phyloP scores from a whole-genome alignment of 2,888 invertebrate genomes.

The Epistrophe eligans region DNA sequence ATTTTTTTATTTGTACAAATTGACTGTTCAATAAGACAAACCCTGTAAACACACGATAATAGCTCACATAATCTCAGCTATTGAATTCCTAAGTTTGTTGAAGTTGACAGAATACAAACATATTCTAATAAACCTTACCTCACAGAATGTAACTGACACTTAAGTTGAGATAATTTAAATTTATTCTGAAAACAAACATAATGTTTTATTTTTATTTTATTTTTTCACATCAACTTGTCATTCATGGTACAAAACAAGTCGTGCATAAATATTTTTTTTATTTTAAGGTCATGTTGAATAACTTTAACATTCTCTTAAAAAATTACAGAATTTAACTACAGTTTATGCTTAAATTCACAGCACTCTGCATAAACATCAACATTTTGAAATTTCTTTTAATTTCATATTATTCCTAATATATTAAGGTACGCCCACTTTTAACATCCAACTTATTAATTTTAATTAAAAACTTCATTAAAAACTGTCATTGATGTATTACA shows the following conservation, averaged over 20 bases:
- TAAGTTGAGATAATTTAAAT: conserved; percentile 2
- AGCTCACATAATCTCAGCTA: not conserved
- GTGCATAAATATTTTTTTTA: conserved; percentile 1
- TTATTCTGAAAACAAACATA: conserved; percentile 17
- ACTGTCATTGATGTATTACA: conserved; percentile 57
- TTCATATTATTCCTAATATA: not conserved
- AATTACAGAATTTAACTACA: not conserved
- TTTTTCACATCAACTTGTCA: conserved; percentile 18
- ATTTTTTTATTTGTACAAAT: too few relatives aligned
- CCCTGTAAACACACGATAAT: not conserved
- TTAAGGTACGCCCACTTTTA: not conserved
- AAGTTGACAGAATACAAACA: conserved; percentile 15
- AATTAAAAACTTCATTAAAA: conserved; percentile 63
- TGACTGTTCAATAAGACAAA: not conserved
- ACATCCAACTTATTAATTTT: conserved; percentile 59
- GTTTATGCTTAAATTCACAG: not conserved
- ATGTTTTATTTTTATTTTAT: not conserved
- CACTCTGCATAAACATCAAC: not conserved
- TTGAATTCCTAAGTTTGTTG: not conserved
- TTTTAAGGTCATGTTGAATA: conserved; percentile 6
- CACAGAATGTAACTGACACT: conserved; percentile 23
- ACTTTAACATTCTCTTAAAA: not conserved
- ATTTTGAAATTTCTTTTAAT: conserved; percentile 12
- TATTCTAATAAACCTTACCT: not conserved
- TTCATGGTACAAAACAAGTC: not conserved